These are phyloP conservation scores for Stenichneumon culpator DNA, from an alignment of 2,888 invertebrate species.

Conservation along the genomic window DNA sequence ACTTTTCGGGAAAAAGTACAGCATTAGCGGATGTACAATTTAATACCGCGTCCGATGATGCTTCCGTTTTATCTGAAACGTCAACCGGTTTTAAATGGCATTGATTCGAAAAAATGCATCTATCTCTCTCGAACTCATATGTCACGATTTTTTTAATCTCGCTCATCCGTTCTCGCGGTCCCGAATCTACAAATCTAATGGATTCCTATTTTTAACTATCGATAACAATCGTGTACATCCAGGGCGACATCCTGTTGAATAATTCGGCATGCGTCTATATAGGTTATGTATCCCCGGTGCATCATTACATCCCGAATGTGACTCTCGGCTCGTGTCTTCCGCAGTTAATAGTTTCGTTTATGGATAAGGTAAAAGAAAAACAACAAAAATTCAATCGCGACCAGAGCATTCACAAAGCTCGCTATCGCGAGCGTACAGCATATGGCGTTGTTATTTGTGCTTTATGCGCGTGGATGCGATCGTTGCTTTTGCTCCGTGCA, in stretches of 20 bases:
- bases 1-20: no score
- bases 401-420: neutral
- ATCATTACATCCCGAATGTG: conserved; percentile 15
- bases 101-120: no score
- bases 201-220: conserved; percentile 1
- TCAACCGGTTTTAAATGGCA: no score
- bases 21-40: no score
- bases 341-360: conserved; percentile 39
- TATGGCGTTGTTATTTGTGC: conserved; percentile 43
- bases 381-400: conserved; percentile 6
- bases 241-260: neutral
- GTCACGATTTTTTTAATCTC: conserved; percentile 15
- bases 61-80: no score
- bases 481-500: conserved; percentile 24
- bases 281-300: neutral
- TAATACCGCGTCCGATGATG: no score
- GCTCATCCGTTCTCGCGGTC: neutral
- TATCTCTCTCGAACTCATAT: no score
- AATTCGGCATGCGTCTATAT: neutral
- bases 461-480: conserved; percentile 23
- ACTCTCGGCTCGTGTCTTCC: conserved; percentile 20
- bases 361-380: neutral
- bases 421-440: conserved; percentile 14
- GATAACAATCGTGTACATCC: neutral
- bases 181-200: neutral